Evolutionary conservation across 2,888 invertebrate genomes (phyloP).

Genomic region (Listrodromus nycthemerus): DNA sequence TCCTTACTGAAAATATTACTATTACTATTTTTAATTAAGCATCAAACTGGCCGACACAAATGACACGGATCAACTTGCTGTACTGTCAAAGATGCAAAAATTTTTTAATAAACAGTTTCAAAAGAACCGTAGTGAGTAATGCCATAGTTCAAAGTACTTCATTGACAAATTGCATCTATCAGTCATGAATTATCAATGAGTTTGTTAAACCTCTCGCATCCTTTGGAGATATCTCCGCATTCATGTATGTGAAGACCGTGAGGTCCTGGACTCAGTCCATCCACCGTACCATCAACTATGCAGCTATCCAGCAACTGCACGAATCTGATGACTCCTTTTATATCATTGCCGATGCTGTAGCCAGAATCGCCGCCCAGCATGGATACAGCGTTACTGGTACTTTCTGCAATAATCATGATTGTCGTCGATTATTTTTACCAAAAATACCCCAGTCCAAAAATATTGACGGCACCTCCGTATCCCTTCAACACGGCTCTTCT

Average conservation of each 20-base stretch:
- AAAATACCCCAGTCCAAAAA: background rate
- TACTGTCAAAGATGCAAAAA: too few relatives aligned
- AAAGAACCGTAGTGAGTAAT: background rate
- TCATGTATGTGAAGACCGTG: slow-evolving; percentile 89
- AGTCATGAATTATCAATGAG: background rate
- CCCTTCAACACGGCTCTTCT: slow-evolving; percentile 92
- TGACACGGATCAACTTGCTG: too few relatives aligned
- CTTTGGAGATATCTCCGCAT: slow-evolving; percentile 90
- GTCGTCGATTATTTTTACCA: background rate
- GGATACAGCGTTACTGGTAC: slow-evolving; percentile 90
- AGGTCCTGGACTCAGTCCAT: slow-evolving; percentile 89
- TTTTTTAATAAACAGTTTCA: too few relatives aligned
- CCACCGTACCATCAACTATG: slow-evolving; percentile 93
- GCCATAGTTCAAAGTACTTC: background rate
- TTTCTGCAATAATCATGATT: slow-evolving; percentile 66
- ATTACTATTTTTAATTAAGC: background rate
- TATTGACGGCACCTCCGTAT: slow-evolving; percentile 87
- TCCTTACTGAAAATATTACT: slow-evolving; percentile 33
- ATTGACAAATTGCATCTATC: background rate
- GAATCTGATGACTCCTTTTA: slow-evolving; percentile 92
- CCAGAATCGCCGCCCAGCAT: slow-evolving; percentile 86
- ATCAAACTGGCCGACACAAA: background rate
- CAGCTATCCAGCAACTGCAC: slow-evolving; percentile 87
- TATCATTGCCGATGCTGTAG: slow-evolving; percentile 83
- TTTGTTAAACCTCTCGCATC: slow-evolving; percentile 85